phyloP scores from a whole-genome alignment of 2,888 invertebrate genomes.

The Philereme transversata region DNA sequence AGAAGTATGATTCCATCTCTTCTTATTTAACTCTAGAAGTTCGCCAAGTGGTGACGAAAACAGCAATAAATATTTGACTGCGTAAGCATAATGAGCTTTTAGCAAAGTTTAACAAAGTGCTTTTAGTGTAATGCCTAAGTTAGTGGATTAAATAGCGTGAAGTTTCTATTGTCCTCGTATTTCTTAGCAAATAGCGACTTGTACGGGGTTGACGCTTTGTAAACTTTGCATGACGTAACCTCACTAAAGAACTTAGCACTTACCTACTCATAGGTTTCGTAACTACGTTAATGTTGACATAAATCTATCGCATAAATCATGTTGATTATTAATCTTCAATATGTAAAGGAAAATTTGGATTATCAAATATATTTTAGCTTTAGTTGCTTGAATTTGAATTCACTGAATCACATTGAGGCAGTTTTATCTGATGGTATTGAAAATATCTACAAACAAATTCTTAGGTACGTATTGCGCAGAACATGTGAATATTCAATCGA shows the following conservation, averaged over 20 bases:
- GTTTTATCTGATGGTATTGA: too few relatives aligned
- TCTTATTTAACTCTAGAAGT: not conserved
- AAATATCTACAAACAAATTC: too few relatives aligned
- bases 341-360: too few relatives aligned
- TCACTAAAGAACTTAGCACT: conserved; percentile 10
- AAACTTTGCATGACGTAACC: conserved; percentile 28
- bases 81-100: conserved; percentile 16
- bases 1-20: too few relatives aligned
- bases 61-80: conserved; percentile 19
- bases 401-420: too few relatives aligned
- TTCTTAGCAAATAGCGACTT: conserved; percentile 22
- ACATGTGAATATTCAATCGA: too few relatives aligned
- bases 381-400: too few relatives aligned
- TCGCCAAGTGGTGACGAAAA: not conserved
- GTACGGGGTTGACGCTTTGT: conserved; percentile 27
- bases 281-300: not conserved
- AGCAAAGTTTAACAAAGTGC: conserved; percentile 17
- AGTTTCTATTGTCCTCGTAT: conserved; percentile 30
- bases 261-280: not conserved
- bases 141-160: conserved; percentile 27
- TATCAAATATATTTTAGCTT: too few relatives aligned
- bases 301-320: not conserved
- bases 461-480: too few relatives aligned
- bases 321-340: not conserved
- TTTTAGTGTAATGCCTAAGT: conserved; percentile 21